Percentiles rank a stretch among this genome's conserved stretches.
Evolutionary conservation across 2,888 invertebrate genomes (phyloP).

Genomic region (Watsonalla binaria): DNA sequence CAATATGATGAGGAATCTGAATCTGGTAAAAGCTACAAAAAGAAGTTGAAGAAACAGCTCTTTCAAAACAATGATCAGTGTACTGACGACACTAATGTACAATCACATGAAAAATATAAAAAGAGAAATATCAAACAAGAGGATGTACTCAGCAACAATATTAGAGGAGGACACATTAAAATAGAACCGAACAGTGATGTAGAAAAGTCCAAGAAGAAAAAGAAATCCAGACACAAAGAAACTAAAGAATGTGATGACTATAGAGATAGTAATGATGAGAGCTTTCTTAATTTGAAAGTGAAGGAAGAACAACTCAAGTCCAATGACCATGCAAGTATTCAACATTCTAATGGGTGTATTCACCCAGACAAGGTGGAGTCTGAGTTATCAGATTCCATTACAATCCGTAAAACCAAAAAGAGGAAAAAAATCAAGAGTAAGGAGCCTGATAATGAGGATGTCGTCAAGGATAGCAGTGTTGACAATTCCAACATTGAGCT

Average conservation of each 20-base stretch:
- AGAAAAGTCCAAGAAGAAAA: conserved; percentile 27
- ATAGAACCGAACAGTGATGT: conserved; percentile 42
- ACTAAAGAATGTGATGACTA: conserved; percentile 9
- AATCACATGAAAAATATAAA: conserved; percentile 5
- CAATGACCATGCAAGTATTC: conserved; percentile 23
- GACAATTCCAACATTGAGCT: conserved; percentile 2
- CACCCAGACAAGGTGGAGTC: conserved; percentile 10
- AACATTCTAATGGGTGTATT: conserved; percentile 18
- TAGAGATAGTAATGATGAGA: conserved; percentile 26
- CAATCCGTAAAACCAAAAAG: conserved; percentile 8
- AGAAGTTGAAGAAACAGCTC: conserved; percentile 23
- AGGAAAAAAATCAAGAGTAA: conserved; percentile 11
- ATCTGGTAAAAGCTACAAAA: conserved; percentile 14
- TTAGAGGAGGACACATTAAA: conserved; percentile 30
- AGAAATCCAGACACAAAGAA: conserved; percentile 16
- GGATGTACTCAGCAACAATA: conserved; percentile 7
- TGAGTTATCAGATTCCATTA: background rate
- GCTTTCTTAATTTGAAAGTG: conserved; percentile 37
- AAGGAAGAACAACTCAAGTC: conserved; percentile 34
- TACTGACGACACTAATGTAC: background rate
- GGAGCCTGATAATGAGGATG: conserved; percentile 5
- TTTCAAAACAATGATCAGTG: conserved; percentile 6
- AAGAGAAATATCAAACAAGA: conserved; percentile 21
- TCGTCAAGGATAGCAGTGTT: conserved; percentile 1
- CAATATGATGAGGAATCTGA: conserved; percentile 16